These are phyloP conservation scores for Sphaerodactylus townsendi DNA, from an alignment of 2,113 vertebrate genomes.

Conservation along the genomic window DNA sequence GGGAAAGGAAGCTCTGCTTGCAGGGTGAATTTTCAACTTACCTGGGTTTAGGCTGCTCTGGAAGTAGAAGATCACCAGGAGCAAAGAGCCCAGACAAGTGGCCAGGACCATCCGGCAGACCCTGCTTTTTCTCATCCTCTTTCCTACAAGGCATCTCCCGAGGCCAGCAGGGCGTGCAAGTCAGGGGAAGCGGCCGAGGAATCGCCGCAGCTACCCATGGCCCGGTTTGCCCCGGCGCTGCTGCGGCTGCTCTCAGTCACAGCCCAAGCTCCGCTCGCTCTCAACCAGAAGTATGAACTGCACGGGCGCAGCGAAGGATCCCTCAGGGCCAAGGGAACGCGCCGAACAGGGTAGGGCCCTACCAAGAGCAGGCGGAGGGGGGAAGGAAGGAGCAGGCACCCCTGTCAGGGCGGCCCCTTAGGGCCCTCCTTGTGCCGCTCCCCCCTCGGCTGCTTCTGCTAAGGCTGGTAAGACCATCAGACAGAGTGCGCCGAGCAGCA, in stretches of 20 bases:
- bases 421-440: not conserved
- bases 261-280: not conserved
- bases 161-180: not conserved
- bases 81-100: constrained; percentile 77
- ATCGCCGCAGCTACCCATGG: not conserved
- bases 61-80: constrained; percentile 81
- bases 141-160: not conserved
- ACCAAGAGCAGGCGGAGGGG: not conserved
- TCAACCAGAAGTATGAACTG: too few species aligned
- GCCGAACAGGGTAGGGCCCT: not conserved
- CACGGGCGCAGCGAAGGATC: not conserved
- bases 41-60: constrained; percentile 80
- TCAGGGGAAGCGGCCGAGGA: not conserved
- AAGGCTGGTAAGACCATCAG: not conserved
- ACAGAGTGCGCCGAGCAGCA: not conserved
- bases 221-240: not conserved
- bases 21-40: constrained; percentile 64
- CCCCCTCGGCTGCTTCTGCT: not conserved
- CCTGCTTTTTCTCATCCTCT: constrained; percentile 77
- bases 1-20: too few species aligned
- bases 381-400: not conserved
- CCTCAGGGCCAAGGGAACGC: not conserved
- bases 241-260: not conserved
- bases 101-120: constrained; percentile 72
- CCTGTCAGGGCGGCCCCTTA: not conserved